Evolutionary conservation across 1,140 invertebrate species (phyloP).

Genomic region (Bombyx mandarina): DNA sequence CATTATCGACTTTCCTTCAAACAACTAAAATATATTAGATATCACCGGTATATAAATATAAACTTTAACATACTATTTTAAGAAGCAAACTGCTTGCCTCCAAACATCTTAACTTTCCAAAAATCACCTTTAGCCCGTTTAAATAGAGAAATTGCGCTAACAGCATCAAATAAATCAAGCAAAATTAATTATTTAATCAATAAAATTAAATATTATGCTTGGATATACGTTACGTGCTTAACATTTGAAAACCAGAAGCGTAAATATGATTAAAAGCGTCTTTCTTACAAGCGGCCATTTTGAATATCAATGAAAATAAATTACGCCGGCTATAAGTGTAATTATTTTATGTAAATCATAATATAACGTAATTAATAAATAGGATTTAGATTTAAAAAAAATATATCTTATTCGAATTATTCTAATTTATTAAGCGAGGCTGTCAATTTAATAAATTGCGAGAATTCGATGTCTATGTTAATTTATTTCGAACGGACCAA

Average conservation of each 20-base stretch:
- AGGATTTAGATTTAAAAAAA: constrained; percentile 1
- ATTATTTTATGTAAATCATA: constrained; percentile 5
- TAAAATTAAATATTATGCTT: not conserved
- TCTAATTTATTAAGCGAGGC: not conserved
- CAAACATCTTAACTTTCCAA: too few species aligned
- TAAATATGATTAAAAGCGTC: not conserved
- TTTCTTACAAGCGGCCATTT: constrained; percentile 1
- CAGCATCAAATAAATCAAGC: too few species aligned
- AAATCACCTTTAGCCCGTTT: too few species aligned
- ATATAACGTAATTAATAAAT: not conserved
- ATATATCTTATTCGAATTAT: not conserved
- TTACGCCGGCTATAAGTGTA: not conserved
- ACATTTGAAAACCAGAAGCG: constrained; percentile 1
- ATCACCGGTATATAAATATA: too few species aligned
- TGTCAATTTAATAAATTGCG: too few species aligned
- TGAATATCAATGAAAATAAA: constrained; percentile 1
- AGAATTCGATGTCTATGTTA: too few species aligned
- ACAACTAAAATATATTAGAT: too few species aligned
- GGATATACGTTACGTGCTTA: not conserved
- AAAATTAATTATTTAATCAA: not conserved
- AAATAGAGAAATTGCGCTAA: too few species aligned
- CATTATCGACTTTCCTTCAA: too few species aligned
- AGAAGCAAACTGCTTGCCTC: too few species aligned
- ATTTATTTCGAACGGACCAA: too few species aligned
- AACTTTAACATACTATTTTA: too few species aligned